A percentile compares a stretch with the other conserved stretches of the same genome.
Conservation (phyloP, 2,888 invertebrate genomes). For the Athrips mouffetella region DNA sequence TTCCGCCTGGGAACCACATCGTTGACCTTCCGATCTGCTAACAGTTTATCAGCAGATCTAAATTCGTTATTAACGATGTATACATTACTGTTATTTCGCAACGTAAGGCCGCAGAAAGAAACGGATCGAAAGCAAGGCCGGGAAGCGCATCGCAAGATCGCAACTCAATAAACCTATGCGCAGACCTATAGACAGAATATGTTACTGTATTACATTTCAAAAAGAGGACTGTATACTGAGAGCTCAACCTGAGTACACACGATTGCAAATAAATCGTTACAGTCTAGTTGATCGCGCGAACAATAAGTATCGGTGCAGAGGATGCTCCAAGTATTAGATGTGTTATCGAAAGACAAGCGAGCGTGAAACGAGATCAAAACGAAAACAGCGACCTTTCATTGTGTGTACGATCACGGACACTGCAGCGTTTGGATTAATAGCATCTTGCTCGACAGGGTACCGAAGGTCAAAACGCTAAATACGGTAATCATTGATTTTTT, state of each 20-base stretch:
- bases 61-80: conserved; percentile 33
- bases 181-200: too few species aligned
- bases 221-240: background rate
- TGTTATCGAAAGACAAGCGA: conserved; percentile 26
- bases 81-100: conserved; percentile 34
- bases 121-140: conserved; percentile 27
- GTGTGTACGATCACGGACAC: conserved; percentile 30
- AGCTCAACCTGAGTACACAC: background rate
- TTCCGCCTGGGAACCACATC: conserved; percentile 36
- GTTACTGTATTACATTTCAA: too few species aligned
- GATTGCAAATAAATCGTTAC: conserved; percentile 15
- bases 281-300: conserved; percentile 15
- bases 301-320: conserved; percentile 17
- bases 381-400: conserved; percentile 41
- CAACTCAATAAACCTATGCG: conserved; percentile 9
- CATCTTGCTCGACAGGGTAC: conserved; percentile 6
- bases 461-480: conserved; percentile 9
- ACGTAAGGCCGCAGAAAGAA: conserved; percentile 20
- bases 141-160: conserved; percentile 12
- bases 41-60: conserved; percentile 27
- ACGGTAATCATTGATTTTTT: conserved; percentile 8
- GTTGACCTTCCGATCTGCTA: conserved; percentile 31
- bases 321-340: conserved; percentile 18
- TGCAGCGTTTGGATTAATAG: conserved; percentile 26
- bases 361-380: conserved; percentile 40